phyloP scores from a whole-genome alignment of 2,888 invertebrate species.

The Caenorhabditis doughertyi region DNA sequence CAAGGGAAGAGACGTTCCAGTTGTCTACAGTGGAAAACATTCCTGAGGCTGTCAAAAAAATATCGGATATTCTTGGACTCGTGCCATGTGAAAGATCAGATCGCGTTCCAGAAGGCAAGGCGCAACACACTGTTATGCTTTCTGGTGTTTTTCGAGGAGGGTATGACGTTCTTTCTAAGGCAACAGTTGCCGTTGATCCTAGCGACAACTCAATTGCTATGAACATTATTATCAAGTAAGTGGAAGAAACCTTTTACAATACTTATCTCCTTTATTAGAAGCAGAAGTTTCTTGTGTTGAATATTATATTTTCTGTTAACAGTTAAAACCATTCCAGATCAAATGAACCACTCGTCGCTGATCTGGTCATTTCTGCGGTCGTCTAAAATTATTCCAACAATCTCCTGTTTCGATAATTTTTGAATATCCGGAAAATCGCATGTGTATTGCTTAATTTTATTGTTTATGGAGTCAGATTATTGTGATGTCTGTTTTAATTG shows the following conservation, averaged over 20 bases:
- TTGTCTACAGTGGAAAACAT: conserved; percentile 89
- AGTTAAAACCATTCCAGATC: conserved; percentile 69
- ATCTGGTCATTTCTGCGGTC: conserved; percentile 71
- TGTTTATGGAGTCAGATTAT: conserved; percentile 17
- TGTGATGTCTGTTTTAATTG: conserved; percentile 45
- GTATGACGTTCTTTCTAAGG: conserved; percentile 76
- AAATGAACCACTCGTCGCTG: conserved; percentile 66
- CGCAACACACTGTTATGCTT: conserved; percentile 89
- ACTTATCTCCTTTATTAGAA: too few species aligned
- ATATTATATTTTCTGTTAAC: too few species aligned
- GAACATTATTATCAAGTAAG: conserved; percentile 79
- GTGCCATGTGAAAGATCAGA: conserved; percentile 92
- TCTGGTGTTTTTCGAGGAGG: conserved; percentile 94
- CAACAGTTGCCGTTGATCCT: conserved; percentile 79
- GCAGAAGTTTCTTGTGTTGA: too few species aligned
- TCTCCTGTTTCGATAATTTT: not conserved
- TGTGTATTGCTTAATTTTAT: conserved; percentile 17
- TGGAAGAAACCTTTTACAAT: not conserved
- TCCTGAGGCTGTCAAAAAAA: conserved; percentile 82
- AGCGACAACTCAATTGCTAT: conserved; percentile 78
- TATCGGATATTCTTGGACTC: conserved; percentile 89
- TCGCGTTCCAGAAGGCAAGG: conserved; percentile 90
- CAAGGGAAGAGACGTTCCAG: conserved; percentile 93
- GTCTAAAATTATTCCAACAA: conserved; percentile 47
- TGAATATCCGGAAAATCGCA: not conserved